Base-by-base conservation (phyloP, 2,888 invertebrate species). In the Drosophila vallismaia region DNA sequence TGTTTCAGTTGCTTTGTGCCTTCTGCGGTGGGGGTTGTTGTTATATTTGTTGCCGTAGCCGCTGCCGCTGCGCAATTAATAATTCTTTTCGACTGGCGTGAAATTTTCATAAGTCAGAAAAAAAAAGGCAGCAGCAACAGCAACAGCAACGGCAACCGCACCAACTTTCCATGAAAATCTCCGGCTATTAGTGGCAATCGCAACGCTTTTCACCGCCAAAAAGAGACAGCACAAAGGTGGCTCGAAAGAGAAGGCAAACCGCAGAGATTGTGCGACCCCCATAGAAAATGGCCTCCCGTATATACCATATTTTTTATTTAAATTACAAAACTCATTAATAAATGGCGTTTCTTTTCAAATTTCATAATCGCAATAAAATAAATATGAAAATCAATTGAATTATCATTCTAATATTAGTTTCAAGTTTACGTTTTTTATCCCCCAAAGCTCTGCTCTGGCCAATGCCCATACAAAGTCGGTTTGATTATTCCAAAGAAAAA, bases 21-120 rank as follows among this genome's bases (percentile, higher is more conserved):
- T 71, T 71, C 57, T 77, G 76, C 68, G 66, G 56, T 52, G 64
- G 64, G 45, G 49, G 60, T 26, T 55, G 19, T 67, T 71, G 69
- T 67, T 49, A 10, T 63, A 76, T 71, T 64, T 68, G 64, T 64
- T 74, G 58, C 53, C 64, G 66, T 68, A 63, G 56, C 68, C 68
- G 66, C 67, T 78, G 77, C 66, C 76, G 87, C 86, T 84, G 82
- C 83, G 82, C 85, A 84, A 84, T 84, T 84, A 84, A 86, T 84
- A 86, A 84, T 86, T 84, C 84, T 87, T 85, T 73, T 75, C 70
- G 78, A 83, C 80, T 85, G 75, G 80, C 85, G 84, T 85, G 80
- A 86, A 85, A 87, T 80, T 79, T 86, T 86, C 78, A 75, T 78
- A 85, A 71, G 51, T 55, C 66, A 58, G 40, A 42, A 42, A 50